Conservation (phyloP, 2,888 invertebrate species). For the Apamea crenata region DNA sequence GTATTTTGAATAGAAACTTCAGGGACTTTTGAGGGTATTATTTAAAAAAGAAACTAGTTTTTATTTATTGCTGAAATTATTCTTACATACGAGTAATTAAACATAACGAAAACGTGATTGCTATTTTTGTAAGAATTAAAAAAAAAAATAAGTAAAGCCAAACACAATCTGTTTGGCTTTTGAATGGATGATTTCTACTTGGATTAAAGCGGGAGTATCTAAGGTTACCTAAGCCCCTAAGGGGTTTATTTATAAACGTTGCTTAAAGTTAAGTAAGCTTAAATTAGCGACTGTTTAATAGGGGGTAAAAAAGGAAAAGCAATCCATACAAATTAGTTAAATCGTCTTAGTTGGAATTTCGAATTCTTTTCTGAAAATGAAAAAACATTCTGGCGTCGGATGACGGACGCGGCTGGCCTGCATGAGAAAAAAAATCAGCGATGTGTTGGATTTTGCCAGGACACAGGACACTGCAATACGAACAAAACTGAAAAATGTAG, state of each 20-base stretch:
- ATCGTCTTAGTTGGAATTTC: not conserved
- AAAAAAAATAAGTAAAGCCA: fast-evolving
- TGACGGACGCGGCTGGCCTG: not conserved
- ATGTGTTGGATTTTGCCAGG: constrained; percentile 20
- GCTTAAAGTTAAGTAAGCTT: not conserved
- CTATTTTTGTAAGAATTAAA: not conserved
- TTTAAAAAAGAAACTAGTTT: not conserved
- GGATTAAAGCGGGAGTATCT: too few relatives aligned
- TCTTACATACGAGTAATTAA: not conserved
- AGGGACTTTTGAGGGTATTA: not conserved
- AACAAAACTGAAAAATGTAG: constrained; percentile 25
- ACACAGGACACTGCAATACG: not conserved
- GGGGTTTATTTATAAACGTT: not conserved
- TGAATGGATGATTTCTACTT: not conserved
- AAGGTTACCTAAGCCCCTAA: not conserved
- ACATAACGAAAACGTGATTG: not conserved
- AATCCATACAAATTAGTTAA: not conserved
- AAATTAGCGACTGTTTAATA: not conserved
- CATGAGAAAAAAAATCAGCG: constrained; percentile 41
- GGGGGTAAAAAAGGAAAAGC: not conserved
- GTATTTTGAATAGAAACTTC: not conserved
- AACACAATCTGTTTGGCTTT: not conserved
- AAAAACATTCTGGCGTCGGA: not conserved
- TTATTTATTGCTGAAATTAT: not conserved
- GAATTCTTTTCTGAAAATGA: not conserved